Base-by-base conservation (phyloP, 2,888 invertebrate species). In the Chrysodeixis includens region DNA sequence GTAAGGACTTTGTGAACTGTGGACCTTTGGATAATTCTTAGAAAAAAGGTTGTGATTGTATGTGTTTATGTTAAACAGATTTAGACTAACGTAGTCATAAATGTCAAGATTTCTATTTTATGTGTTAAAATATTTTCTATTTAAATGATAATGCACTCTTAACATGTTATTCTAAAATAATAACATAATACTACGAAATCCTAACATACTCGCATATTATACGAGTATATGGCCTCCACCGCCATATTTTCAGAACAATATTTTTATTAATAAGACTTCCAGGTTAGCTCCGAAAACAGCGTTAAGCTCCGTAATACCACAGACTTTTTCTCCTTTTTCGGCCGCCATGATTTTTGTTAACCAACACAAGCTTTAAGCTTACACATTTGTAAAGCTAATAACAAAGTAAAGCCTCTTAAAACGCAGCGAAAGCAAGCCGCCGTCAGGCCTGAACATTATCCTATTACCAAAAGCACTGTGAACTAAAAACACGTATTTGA, bases 231-330 rank as follows among this genome's bases (percentile, higher is more conserved):
- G 18, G 18, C 10, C 18, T 46, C 18, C 46, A 46, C 18, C 18
- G 10, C 18, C 77, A 73, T 73, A 79, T 78, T 81, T 82, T 82
- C 71, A 78, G 80, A 81, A 76, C 78, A 79, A 78, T 81, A 83
- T 82, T 81, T 83, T 79, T 85, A 84, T 86, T 84, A 86, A 87
- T 87, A 87, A 84, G 81, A 83, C 80, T 81, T 82, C 81, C 71
- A 76, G 74, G 71, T 78, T 77, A 76, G 74, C 78, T 69, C 74
- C 69, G 74, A 72, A 77, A 81, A 79, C 80, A 79, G 78, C 82
- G 73, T 78, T 77, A 83, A 85, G 83, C 80, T 76, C 68, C 72
- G 65, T 63, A 81, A 83, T 84, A 81, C 81, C 81, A n/a, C n/a
- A n/a, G n/a, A n/a, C n/a, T 86, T 80, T 81, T 68, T 61, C 66